Conservation (phyloP, 64 coral and sea anemone genomes). For the Stylophora pistillata region DNA sequence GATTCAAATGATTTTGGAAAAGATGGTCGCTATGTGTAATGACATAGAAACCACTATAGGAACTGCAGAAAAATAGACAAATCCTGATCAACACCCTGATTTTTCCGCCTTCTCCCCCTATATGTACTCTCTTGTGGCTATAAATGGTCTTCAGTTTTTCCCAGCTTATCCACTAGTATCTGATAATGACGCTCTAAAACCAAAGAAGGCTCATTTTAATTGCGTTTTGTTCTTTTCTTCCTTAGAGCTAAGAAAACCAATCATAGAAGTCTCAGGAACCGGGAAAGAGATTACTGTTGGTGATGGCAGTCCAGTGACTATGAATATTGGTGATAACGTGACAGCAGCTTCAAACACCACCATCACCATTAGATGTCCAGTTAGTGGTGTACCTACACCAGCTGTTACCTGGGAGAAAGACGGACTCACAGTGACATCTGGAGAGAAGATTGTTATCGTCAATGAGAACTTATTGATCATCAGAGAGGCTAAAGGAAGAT, state of each 20-base stretch:
- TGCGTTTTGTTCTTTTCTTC: not conserved
- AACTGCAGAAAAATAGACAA: too few species aligned
- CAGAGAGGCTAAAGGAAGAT: not conserved
- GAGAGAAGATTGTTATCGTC: not conserved
- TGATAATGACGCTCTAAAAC: too few species aligned
- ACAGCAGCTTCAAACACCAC: slow-evolving; percentile 16
- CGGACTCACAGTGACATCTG: slow-evolving; percentile 11
- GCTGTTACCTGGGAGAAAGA: slow-evolving; percentile 56
- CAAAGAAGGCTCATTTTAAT: too few species aligned
- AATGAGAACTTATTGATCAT: slow-evolving; percentile 44
- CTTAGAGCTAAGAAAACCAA: slow-evolving; percentile 65
- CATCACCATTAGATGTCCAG: slow-evolving; percentile 9
- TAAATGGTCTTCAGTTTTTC: too few species aligned
- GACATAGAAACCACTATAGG: too few species aligned
- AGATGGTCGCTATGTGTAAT: too few species aligned
- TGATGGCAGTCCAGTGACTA: not conserved
- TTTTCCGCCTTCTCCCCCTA: too few species aligned
- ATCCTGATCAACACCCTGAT: too few species aligned
- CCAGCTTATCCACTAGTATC: too few species aligned
- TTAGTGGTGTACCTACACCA: slow-evolving; percentile 25
- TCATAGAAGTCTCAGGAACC: slow-evolving; percentile 13
- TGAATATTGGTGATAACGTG: slow-evolving; percentile 45
- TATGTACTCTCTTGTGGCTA: too few species aligned
- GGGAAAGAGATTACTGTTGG: not conserved
- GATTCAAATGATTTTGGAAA: too few species aligned